phyloP scores from a whole-genome alignment of 2,888 invertebrate genomes.

The Ceriagrion tenellum region DNA sequence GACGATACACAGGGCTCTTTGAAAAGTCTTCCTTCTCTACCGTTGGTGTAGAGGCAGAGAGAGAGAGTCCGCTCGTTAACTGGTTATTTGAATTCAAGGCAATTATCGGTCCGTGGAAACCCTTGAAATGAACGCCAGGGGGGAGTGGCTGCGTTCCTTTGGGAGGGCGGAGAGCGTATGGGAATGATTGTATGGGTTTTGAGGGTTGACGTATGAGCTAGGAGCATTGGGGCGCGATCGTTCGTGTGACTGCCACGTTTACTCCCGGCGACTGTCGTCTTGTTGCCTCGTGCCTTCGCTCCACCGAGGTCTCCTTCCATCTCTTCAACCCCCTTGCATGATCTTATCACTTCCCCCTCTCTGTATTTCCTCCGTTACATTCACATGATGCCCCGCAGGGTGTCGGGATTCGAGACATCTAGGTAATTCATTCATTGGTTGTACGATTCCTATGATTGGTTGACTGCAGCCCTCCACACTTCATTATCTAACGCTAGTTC shows the following conservation, averaged over 20 bases:
- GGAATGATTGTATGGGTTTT: neutral
- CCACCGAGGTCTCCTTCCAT: neutral
- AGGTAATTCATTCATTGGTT: no score
- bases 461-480: no score
- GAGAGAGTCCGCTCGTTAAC: slow-evolving; percentile 36
- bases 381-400: no score
- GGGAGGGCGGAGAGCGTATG: neutral
- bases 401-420: no score
- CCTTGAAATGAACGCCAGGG: slow-evolving; percentile 33
- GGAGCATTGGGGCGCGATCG: neutral
- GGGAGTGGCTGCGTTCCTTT: neutral
- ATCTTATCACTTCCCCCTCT: neutral
- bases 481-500: no score
- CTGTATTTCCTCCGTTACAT: neutral
- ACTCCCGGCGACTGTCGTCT: neutral
- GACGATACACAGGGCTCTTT: neutral
- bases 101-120: slow-evolving; percentile 31
- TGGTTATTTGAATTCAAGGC: slow-evolving; percentile 27
- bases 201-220: neutral
- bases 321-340: neutral
- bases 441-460: no score
- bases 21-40: neutral
- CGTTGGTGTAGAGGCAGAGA: neutral
- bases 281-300: neutral
- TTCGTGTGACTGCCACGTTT: neutral